Percentiles rank a stretch among this genome's conserved stretches.
These are phyloP conservation scores for Dione juno DNA, from an alignment of 2,888 invertebrate species.

Conservation along the genomic window DNA sequence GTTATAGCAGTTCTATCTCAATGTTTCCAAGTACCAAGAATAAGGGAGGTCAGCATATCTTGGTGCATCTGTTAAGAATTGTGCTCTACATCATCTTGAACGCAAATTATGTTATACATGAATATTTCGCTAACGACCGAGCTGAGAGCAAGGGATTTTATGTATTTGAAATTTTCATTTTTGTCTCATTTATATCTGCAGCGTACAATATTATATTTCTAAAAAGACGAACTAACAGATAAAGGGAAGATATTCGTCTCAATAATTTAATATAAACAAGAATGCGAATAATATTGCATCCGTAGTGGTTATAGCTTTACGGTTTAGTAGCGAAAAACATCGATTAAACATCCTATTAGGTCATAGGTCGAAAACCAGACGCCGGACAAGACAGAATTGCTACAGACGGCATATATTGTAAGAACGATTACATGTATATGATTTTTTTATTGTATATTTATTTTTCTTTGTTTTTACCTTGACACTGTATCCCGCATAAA, in stretches of 20 bases:
- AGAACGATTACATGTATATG: no score
- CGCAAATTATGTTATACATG: constrained; percentile 63
- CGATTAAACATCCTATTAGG: no score
- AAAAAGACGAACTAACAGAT: no score
- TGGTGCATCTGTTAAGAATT: constrained; percentile 64
- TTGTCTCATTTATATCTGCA: constrained; percentile 4
- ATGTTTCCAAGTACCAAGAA: constrained; percentile 23
- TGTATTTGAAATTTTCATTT: constrained; percentile 23
- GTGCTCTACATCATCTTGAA: constrained; percentile 67
- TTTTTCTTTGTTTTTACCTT: no score
- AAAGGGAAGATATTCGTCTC: neutral
- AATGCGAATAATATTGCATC: no score
- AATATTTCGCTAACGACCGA: constrained; percentile 50
- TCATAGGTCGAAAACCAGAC: no score
- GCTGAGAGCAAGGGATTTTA: constrained; percentile 21
- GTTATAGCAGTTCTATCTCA: constrained; percentile 15
- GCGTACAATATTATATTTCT: neutral
- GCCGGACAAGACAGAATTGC: no score
- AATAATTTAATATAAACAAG: neutral
- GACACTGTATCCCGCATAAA: no score
- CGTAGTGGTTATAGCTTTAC: no score
- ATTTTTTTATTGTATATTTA: no score
- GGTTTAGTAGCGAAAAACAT: no score
- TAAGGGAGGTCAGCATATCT: constrained; percentile 49
- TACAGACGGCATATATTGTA: no score